These are phyloP conservation scores for Apodemus speciosus DNA, from an alignment of 2,113 vertebrate genomes.

Conservation along the genomic window DNA sequence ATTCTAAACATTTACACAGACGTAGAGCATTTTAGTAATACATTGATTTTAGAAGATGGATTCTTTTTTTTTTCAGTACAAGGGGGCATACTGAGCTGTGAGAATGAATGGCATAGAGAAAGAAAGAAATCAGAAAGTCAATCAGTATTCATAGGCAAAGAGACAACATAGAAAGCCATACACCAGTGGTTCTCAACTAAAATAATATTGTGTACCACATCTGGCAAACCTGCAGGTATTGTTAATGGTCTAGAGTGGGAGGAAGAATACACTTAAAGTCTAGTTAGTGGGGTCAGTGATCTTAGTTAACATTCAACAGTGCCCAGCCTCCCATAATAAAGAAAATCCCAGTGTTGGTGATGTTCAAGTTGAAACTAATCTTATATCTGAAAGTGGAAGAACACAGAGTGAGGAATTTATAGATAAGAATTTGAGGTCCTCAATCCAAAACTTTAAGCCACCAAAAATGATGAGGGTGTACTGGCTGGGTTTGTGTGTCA, in stretches of 20 bases:
- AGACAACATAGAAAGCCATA: not conserved
- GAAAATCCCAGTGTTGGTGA: not conserved
- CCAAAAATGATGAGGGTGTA: not conserved
- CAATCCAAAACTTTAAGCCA: not conserved
- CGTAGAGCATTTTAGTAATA: not conserved
- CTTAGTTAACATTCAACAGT: no score
- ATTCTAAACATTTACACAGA: constrained; percentile 9
- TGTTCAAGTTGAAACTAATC: not conserved
- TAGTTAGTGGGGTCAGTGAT: not conserved
- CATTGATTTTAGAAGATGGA: constrained; percentile 14
- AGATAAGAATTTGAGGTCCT: constrained; percentile 11
- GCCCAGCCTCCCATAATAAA: not conserved
- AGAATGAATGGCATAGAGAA: constrained; percentile 2
- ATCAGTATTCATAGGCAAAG: not conserved
- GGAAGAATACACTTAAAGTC: not conserved
- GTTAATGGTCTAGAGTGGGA: not conserved
- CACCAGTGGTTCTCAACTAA: not conserved
- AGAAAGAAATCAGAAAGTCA: constrained; percentile 13
- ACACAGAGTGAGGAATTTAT: not conserved
- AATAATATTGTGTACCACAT: not conserved
- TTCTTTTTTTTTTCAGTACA: not conserved
- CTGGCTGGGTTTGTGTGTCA: no score
- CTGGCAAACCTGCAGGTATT: not conserved
- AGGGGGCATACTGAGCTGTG: not conserved
- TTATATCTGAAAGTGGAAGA: not conserved